phyloP scores from a whole-genome alignment of 2,888 invertebrate species.

The Buathra laborator region DNA sequence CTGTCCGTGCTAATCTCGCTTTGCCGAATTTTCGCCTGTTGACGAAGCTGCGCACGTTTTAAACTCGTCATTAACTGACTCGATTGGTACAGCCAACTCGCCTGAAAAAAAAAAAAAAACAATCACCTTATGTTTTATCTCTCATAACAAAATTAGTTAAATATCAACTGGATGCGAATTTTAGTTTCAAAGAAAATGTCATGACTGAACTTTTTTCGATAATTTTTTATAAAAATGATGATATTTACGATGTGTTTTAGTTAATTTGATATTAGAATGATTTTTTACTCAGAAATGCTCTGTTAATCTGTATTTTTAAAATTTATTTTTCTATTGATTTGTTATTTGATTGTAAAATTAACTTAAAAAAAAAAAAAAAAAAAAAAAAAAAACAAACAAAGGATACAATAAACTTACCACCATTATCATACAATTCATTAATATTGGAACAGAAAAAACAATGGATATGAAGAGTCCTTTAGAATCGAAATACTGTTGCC shows the following conservation, averaged over 20 bases:
- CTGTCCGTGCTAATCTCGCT: conserved; percentile 71
- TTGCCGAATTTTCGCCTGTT: conserved; percentile 87
- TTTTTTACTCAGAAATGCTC: too few species aligned
- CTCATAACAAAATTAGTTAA: too few species aligned
- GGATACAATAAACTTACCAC: conserved; percentile 90
- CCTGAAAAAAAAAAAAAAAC: conserved; percentile 86
- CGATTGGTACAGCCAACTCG: conserved; percentile 95
- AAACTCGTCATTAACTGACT: conserved; percentile 95
- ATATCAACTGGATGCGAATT: too few species aligned
- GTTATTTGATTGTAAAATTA: neutral
- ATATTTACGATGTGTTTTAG: too few species aligned
- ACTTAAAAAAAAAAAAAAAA: neutral
- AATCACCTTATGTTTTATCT: too few species aligned
- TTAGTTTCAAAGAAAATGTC: too few species aligned
- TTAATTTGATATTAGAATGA: too few species aligned
- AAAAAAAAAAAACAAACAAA: neutral
- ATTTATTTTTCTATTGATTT: conserved; percentile 2
- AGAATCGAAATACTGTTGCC: conserved; percentile 97
- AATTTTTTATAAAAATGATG: too few species aligned
- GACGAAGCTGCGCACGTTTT: conserved; percentile 92
- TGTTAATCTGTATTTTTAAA: too few species aligned
- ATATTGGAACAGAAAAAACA: conserved; percentile 96
- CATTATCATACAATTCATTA: conserved; percentile 96
- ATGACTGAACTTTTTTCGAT: too few species aligned
- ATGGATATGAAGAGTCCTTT: conserved; percentile 97